phyloP scores from a whole-genome alignment of 2,797 vertebrate species.

The Trachops cirrhosus region DNA sequence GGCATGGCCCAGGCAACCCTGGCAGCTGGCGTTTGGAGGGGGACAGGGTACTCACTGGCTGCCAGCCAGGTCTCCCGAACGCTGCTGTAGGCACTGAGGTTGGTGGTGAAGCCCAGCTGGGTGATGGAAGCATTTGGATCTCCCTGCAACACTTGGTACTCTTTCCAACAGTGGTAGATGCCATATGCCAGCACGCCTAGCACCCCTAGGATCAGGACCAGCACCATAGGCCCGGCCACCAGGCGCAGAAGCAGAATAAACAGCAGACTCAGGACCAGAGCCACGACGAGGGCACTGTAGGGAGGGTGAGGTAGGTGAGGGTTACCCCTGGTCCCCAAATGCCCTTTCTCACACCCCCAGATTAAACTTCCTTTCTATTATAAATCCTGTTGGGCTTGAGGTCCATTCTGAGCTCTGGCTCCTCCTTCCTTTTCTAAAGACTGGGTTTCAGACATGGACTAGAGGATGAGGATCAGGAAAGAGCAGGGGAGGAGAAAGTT shows the following conservation, averaged over 20 bases:
- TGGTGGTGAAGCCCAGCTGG: slow-evolving; percentile 87
- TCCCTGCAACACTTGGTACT: slow-evolving; percentile 83
- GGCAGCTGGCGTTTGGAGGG: background rate
- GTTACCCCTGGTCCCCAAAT: background rate
- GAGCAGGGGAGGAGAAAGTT: background rate
- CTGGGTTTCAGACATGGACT: background rate
- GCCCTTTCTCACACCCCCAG: background rate
- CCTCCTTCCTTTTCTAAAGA: background rate
- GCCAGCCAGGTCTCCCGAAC: slow-evolving; percentile 93
- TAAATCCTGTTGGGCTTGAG: background rate
- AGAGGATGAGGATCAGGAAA: background rate
- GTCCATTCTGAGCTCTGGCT: background rate
- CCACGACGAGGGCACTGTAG: slow-evolving; percentile 86
- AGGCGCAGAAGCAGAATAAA: slow-evolving; percentile 91
- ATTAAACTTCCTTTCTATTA: background rate
- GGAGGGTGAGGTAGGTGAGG: background rate
- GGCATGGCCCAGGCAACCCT: background rate
- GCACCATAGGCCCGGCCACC: slow-evolving; percentile 87
- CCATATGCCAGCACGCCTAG: slow-evolving; percentile 88
- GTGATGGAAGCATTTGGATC: slow-evolving; percentile 71
- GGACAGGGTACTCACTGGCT: slow-evolving; percentile 83
- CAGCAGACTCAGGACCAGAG: slow-evolving; percentile 89
- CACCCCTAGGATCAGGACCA: slow-evolving; percentile 89
- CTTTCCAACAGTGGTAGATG: slow-evolving; percentile 91
- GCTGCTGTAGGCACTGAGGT: slow-evolving; percentile 85